Percentiles rank a stretch among this genome's conserved stretches.
phyloP scores from a whole-genome alignment of 2,888 invertebrate genomes.

The Ornithoptera alexandrae region DNA sequence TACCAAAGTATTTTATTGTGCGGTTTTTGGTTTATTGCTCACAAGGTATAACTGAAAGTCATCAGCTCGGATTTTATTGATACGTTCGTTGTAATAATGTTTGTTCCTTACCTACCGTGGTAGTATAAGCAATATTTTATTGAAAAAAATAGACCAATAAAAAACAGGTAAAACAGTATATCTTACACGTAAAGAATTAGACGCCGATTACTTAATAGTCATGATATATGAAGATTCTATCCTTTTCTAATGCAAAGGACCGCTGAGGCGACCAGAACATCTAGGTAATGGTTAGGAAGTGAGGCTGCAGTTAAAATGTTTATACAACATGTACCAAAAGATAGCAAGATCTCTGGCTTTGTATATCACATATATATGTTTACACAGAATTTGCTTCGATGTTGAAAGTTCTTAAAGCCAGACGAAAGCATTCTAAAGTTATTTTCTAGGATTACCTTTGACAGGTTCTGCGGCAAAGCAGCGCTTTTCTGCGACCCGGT shows the following conservation, averaged over 20 bases:
- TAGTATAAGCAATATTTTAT: not conserved
- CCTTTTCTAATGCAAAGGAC: too few relatives aligned
- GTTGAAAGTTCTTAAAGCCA: conserved; percentile 5
- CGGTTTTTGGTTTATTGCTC: conserved; percentile 18
- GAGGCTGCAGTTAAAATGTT: too few relatives aligned
- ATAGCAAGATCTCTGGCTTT: not conserved
- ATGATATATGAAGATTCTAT: too few relatives aligned
- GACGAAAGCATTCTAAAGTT: conserved; percentile 10
- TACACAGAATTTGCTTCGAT: not conserved
- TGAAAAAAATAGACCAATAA: too few relatives aligned
- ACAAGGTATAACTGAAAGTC: conserved; percentile 6
- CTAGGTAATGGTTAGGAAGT: too few relatives aligned
- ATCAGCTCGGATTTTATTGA: conserved; percentile 6
- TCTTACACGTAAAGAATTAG: too few relatives aligned
- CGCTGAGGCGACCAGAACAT: too few relatives aligned
- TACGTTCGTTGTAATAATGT: not conserved
- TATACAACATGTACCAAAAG: too few relatives aligned
- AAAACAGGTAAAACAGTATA: too few relatives aligned
- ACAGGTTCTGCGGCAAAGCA: conserved; percentile 14
- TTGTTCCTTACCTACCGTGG: not conserved
- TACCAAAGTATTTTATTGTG: conserved; percentile 20
- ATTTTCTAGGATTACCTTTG: conserved; percentile 27
- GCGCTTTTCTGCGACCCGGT: not conserved
- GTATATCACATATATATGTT: not conserved
- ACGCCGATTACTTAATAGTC: too few relatives aligned